These are phyloP conservation scores for Tortrix viridana DNA, from an alignment of 2,888 invertebrate species.

Conservation along the genomic window DNA sequence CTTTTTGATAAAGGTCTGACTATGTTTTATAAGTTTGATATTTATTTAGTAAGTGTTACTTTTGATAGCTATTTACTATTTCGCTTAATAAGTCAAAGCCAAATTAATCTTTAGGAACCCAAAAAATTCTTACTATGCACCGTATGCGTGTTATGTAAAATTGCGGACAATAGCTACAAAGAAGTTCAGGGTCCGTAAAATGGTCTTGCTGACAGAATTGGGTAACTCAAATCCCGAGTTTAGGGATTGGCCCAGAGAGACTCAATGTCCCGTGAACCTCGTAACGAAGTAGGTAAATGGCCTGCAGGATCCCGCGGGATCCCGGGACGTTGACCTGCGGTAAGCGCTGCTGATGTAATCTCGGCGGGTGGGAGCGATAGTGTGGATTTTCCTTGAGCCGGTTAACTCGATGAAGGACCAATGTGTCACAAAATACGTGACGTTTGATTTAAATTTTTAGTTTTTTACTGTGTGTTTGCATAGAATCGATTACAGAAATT, in stretches of 20 bases:
- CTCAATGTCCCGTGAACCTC: conserved; percentile 1
- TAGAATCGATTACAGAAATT: too few species aligned
- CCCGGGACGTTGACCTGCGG: conserved; percentile 11
- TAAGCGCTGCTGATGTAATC: conserved; percentile 11
- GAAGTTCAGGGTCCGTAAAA: background rate
- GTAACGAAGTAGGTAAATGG: conserved; percentile 14
- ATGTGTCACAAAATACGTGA: too few species aligned
- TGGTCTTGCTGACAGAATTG: background rate
- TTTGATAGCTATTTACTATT: too few species aligned
- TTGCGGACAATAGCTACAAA: background rate
- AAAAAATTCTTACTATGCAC: too few species aligned
- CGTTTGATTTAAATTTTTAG: too few species aligned
- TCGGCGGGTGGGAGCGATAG: conserved; percentile 1
- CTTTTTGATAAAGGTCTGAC: too few species aligned
- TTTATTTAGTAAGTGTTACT: too few species aligned
- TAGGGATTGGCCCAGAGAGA: background rate
- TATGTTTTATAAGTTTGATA: too few species aligned
- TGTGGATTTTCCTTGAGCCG: background rate
- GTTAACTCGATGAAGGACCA: background rate
- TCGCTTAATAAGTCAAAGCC: too few species aligned
- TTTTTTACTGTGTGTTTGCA: too few species aligned
- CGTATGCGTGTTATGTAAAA: background rate
- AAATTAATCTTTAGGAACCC: too few species aligned
- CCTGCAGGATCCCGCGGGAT: conserved; percentile 12
- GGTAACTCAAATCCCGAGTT: background rate